A percentile compares a stretch with the other conserved stretches of the same genome.
Evolutionary conservation across 2,113 vertebrate species (phyloP).

Genomic region (Salvelinus alpinus): DNA sequence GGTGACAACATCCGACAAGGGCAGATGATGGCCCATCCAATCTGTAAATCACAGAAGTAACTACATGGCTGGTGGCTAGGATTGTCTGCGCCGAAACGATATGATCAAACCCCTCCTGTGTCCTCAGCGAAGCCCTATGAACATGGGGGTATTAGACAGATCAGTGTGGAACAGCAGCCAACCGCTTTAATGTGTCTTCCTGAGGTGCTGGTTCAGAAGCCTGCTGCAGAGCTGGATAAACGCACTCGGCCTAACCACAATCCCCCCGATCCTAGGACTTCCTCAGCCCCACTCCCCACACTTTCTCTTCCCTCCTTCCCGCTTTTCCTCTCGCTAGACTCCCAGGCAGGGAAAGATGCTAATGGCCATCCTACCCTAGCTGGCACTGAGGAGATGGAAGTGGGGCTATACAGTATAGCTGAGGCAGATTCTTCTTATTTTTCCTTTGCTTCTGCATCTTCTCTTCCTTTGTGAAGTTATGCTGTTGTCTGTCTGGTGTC

Average conservation of each 20-base stretch:
- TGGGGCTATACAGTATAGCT: no score
- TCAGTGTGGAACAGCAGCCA: constrained; percentile 64
- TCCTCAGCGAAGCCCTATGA: constrained; percentile 45
- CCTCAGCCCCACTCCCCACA: constrained; percentile 38
- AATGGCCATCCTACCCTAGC: constrained; percentile 4
- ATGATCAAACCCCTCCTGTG: constrained; percentile 48
- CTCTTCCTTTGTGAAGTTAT: no score
- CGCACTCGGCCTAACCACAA: constrained; percentile 41
- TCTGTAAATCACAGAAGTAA: constrained; percentile 69
- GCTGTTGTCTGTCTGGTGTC: no score
- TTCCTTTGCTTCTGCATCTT: no score
- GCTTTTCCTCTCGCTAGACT: no score
- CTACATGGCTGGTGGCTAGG: constrained; percentile 52
- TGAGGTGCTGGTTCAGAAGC: constrained; percentile 73
- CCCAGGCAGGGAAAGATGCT: neutral
- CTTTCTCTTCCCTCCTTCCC: no score
- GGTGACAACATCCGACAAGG: constrained; percentile 48
- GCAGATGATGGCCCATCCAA: constrained; percentile 61
- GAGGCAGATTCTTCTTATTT: no score
- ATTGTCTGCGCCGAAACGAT: constrained; percentile 50
- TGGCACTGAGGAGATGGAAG: neutral
- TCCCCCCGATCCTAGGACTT: constrained; percentile 58
- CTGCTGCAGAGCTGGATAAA: constrained; percentile 75
- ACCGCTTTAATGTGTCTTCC: constrained; percentile 71
- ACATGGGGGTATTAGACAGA: constrained; percentile 70